These are phyloP conservation scores for Eugnorisma glareosa DNA, from an alignment of 2,888 invertebrate species.

Conservation along the genomic window DNA sequence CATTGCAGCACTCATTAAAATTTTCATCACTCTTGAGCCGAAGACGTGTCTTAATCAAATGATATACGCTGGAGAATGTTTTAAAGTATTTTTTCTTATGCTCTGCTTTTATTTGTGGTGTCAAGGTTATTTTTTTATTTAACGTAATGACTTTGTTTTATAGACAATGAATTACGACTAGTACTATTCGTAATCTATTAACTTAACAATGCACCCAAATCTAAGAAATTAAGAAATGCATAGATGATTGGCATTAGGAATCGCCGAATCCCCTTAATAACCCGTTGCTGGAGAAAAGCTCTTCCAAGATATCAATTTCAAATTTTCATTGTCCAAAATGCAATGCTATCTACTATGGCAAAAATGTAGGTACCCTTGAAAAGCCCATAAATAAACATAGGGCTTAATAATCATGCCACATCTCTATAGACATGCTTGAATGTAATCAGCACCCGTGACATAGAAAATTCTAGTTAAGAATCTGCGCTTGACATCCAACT, in stretches of 20 bases:
- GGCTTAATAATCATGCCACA: background rate
- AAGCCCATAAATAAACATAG: background rate
- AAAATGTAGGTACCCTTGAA: background rate
- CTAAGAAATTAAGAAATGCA: background rate
- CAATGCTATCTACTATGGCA: background rate
- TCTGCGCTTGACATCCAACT: conserved; percentile 43
- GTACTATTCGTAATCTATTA: background rate
- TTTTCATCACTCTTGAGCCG: conserved; percentile 65
- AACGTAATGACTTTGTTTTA: conserved; percentile 43
- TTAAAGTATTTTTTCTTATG: conserved; percentile 41
- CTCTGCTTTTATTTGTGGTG: conserved; percentile 39
- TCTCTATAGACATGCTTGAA: background rate
- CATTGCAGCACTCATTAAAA: conserved; percentile 66
- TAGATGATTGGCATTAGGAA: background rate
- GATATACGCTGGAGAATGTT: conserved; percentile 48
- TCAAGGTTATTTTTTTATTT: conserved; percentile 56
- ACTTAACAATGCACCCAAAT: too few species aligned
- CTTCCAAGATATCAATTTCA: background rate
- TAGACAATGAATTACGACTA: conserved; percentile 4
- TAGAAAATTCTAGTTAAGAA: conserved; percentile 23
- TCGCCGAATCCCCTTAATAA: too few species aligned
- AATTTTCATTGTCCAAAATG: too few species aligned
- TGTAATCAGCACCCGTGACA: background rate
- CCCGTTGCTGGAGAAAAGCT: too few species aligned
- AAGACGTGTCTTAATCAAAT: conserved; percentile 62